Evolutionary conservation across 2,888 invertebrate genomes (phyloP).

Genomic region (Galerucella nymphaeae): DNA sequence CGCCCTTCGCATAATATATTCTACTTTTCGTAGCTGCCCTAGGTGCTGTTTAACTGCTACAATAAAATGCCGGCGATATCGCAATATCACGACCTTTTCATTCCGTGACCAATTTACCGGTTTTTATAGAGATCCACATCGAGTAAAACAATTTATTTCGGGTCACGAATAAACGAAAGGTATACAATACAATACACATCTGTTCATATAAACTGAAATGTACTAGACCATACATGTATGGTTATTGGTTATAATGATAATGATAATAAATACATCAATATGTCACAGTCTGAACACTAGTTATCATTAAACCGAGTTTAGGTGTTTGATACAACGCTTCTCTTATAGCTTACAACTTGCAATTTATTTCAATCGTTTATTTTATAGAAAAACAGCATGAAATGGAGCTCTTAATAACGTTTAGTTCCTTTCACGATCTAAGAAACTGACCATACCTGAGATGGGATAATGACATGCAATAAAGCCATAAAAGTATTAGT

Average conservation of each 20-base stretch:
- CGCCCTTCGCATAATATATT: not conserved
- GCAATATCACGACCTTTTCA: slow-evolving; percentile 11
- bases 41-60: not conserved
- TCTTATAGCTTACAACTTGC: too few species aligned
- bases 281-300: too few species aligned
- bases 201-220: not conserved
- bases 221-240: not conserved
- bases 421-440: too few species aligned
- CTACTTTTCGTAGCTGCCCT: not conserved
- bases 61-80: slow-evolving; percentile 7
- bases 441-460: too few species aligned
- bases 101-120: slow-evolving; percentile 20
- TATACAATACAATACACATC: slow-evolving; percentile 4
- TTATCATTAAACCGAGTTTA: too few species aligned
- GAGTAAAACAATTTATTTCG: slow-evolving; percentile 19
- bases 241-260: not conserved
- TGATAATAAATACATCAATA: not conserved
- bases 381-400: too few species aligned
- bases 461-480: too few species aligned
- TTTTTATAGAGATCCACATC: slow-evolving; percentile 17
- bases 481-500: too few species aligned
- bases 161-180: slow-evolving; percentile 16
- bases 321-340: too few species aligned
- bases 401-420: too few species aligned
- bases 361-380: too few species aligned